phyloP scores from a whole-genome alignment of 2,888 invertebrate genomes.

The Phyllotreta striolata region DNA sequence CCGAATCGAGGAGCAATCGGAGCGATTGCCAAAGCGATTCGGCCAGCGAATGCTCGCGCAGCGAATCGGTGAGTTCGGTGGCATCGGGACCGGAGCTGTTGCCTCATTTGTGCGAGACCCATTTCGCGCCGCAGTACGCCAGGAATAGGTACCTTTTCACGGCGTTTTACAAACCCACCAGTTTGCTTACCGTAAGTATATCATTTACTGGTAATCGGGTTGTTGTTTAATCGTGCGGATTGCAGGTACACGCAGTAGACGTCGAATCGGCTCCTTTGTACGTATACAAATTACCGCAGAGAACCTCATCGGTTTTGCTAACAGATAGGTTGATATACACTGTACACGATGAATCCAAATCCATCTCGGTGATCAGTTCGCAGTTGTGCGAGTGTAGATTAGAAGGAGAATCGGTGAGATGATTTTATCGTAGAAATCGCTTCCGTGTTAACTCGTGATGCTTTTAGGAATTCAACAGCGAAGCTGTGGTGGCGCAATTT shows the following conservation, averaged over 20 bases:
- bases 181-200: conserved; percentile 64
- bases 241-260: conserved; percentile 72
- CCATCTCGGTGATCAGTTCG: conserved; percentile 66
- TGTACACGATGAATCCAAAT: conserved; percentile 62
- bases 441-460: conserved; percentile 25
- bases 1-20: conserved; percentile 61
- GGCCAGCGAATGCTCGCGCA: conserved; percentile 55
- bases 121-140: conserved; percentile 67
- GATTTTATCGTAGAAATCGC: not conserved
- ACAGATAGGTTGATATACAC: conserved; percentile 75
- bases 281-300: conserved; percentile 73
- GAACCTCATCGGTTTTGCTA: conserved; percentile 69
- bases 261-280: conserved; percentile 72
- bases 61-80: conserved; percentile 44
- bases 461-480: conserved; percentile 66
- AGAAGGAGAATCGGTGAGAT: conserved; percentile 63
- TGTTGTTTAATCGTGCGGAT: too few species aligned
- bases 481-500: conserved; percentile 67
- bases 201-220: conserved; percentile 12
- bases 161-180: conserved; percentile 66
- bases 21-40: conserved; percentile 58
- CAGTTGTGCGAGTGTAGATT: conserved; percentile 66
- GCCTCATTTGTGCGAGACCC: conserved; percentile 63
- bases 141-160: conserved; percentile 67
- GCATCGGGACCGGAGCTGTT: conserved; percentile 58